These are phyloP conservation scores for Eueremaeus valkanovi DNA, from an alignment of 2,888 invertebrate genomes.

Conservation along the genomic window DNA sequence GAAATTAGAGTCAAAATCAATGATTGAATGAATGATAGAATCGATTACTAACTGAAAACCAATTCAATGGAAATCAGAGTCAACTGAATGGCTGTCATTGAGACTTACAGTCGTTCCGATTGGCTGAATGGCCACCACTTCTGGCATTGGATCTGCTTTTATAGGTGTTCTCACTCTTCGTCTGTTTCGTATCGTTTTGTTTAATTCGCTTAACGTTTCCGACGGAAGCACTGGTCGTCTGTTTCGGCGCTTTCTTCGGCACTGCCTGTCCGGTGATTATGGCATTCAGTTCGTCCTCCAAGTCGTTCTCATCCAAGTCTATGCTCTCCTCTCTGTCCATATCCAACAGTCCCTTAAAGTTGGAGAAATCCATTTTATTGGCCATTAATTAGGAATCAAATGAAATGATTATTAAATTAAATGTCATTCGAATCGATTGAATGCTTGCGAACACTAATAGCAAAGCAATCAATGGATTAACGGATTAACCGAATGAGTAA, in stretches of 20 bases:
- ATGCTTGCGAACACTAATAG: too few relatives aligned
- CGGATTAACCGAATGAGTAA: too few relatives aligned
- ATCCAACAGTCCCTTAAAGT: conserved; percentile 29
- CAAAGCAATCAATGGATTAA: too few relatives aligned
- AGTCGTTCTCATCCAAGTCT: conserved; percentile 39
- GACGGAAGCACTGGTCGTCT: background rate
- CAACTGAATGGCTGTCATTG: background rate
- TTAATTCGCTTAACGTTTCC: background rate
- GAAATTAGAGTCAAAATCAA: too few relatives aligned
- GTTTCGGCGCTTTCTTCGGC: background rate
- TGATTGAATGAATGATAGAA: too few relatives aligned
- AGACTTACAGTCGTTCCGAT: background rate
- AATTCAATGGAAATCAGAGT: too few relatives aligned
- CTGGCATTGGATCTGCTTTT: too few relatives aligned
- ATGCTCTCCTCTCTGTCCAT: conserved; percentile 6
- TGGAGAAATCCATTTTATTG: conserved; percentile 29
- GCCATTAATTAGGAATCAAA: too few relatives aligned
- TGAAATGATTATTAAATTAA: too few relatives aligned
- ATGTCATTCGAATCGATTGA: too few relatives aligned
- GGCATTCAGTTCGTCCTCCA: conserved; percentile 41
- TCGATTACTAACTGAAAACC: too few relatives aligned
- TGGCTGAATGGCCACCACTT: background rate
- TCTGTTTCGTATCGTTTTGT: background rate
- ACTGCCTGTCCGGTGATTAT: conserved; percentile 32
- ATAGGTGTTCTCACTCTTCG: background rate